phyloP scores from a whole-genome alignment of 2,797 vertebrate genomes.

The Phyllotis vaccarum region DNA sequence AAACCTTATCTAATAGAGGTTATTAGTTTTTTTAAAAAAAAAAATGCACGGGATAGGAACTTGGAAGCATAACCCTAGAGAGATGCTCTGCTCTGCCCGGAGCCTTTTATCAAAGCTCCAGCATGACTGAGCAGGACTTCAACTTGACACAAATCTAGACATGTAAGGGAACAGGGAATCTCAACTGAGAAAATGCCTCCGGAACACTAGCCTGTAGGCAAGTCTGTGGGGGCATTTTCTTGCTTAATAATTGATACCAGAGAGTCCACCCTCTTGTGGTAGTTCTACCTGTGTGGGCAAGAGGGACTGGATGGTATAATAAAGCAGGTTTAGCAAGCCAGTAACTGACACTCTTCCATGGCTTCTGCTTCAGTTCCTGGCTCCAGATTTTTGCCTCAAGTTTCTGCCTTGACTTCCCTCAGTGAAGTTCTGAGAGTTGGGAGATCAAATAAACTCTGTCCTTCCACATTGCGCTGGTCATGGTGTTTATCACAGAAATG shows the following conservation, averaged over 20 bases:
- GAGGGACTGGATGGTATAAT: neutral
- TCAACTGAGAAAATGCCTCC: neutral
- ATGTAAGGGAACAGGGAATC: neutral
- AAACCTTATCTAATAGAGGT: neutral
- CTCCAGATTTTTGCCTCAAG: neutral
- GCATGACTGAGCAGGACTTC: neutral
- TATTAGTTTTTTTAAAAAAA: neutral
- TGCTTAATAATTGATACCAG: neutral
- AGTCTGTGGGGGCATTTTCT: neutral
- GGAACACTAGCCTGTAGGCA: neutral
- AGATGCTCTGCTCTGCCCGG: neutral
- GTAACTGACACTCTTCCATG: neutral
- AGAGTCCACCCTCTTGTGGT: neutral
- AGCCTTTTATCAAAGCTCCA: neutral
- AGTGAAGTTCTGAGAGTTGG: neutral
- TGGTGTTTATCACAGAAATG: neutral
- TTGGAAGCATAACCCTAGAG: neutral
- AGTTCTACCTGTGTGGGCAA: neutral
- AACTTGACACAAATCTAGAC: neutral
- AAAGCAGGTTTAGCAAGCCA: neutral
- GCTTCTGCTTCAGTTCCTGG: neutral
- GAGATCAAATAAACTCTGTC: too few relatives aligned
- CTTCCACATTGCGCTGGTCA: neutral
- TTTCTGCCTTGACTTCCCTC: neutral
- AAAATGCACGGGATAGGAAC: neutral